Conservation (phyloP, 1,140 invertebrate species). For the Drosophila subobscura region DNA sequence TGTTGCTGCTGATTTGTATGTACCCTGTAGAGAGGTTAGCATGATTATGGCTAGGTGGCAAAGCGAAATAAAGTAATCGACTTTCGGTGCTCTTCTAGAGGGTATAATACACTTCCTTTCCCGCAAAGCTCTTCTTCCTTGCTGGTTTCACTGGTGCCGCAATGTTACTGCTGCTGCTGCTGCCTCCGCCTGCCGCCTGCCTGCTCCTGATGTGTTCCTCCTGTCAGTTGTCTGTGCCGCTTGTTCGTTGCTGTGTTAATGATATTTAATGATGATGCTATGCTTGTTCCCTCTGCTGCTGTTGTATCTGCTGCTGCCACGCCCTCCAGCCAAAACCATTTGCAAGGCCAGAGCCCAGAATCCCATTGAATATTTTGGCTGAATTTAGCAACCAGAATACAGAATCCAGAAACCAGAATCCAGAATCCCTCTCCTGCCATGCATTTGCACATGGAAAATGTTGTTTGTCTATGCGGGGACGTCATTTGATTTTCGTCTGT, state of each 20-base stretch:
- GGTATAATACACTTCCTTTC: too few species aligned
- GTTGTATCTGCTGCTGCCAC: slow-evolving; percentile 31
- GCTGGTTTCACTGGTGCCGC: too few species aligned
- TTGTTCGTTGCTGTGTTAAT: slow-evolving; percentile 78
- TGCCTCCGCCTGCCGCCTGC: slow-evolving; percentile 6
- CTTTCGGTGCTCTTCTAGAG: too few species aligned
- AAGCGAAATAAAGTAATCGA: too few species aligned
- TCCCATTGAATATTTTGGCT: slow-evolving; percentile 45
- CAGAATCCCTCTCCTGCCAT: neutral
- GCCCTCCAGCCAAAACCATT: slow-evolving; percentile 15
- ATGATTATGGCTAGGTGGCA: too few species aligned
- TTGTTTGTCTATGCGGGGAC: slow-evolving; percentile 60
- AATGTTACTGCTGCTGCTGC: slow-evolving; percentile 20
- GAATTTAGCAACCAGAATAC: slow-evolving; percentile 3
- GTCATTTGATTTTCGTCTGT: slow-evolving; percentile 59
- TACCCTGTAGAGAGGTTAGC: too few species aligned
- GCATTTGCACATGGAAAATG: slow-evolving; percentile 57
- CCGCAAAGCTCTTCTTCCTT: too few species aligned
- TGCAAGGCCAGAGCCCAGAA: slow-evolving; percentile 2
- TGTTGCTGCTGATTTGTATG: slow-evolving; percentile 4
- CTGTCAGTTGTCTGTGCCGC: slow-evolving; percentile 60
- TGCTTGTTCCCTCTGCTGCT: slow-evolving; percentile 27
- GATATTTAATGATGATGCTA: slow-evolving; percentile 80
- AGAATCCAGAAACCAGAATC: neutral
- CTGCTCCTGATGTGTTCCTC: slow-evolving; percentile 32